phyloP scores from a whole-genome alignment of 1,140 invertebrate genomes.

The Drosophila sechellia region DNA sequence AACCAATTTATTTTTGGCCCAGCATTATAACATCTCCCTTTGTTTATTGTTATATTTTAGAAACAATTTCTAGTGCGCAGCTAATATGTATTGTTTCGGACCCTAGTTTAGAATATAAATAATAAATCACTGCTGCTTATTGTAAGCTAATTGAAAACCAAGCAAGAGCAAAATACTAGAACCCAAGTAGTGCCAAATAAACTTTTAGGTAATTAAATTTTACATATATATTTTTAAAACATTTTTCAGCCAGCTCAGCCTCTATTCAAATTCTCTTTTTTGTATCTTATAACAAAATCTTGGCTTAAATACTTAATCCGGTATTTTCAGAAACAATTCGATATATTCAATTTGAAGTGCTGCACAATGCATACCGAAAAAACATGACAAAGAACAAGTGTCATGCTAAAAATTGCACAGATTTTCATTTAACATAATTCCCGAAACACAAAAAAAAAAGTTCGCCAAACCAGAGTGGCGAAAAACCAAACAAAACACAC shows the following conservation, averaged over 20 bases:
- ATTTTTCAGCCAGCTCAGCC: too few relatives aligned
- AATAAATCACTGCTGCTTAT: too few relatives aligned
- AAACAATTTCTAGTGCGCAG: not conserved
- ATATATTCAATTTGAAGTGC: slow-evolving; percentile 27
- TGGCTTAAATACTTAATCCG: not conserved
- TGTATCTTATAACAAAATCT: not conserved
- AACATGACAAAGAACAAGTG: slow-evolving; percentile 78
- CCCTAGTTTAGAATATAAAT: too few relatives aligned
- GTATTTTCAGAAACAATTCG: not conserved
- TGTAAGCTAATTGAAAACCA: too few relatives aligned
- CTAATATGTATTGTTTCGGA: too few relatives aligned
- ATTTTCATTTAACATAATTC: slow-evolving; percentile 75
- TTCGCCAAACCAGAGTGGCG: slow-evolving; percentile 32
- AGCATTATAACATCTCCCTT: not conserved
- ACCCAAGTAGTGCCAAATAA: too few relatives aligned
- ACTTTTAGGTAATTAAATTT: too few relatives aligned
- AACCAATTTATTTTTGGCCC: too few relatives aligned
- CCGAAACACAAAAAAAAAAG: slow-evolving; percentile 31
- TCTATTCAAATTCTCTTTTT: not conserved
- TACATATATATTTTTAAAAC: too few relatives aligned
- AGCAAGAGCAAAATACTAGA: too few relatives aligned
- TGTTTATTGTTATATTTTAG: not conserved
- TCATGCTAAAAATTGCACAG: slow-evolving; percentile 69
- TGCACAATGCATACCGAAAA: slow-evolving; percentile 39
- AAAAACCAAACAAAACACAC: slow-evolving; percentile 31